Evolutionary conservation across 1,140 invertebrate genomes (phyloP).

Genomic region (Neuroterus valhalla): DNA sequence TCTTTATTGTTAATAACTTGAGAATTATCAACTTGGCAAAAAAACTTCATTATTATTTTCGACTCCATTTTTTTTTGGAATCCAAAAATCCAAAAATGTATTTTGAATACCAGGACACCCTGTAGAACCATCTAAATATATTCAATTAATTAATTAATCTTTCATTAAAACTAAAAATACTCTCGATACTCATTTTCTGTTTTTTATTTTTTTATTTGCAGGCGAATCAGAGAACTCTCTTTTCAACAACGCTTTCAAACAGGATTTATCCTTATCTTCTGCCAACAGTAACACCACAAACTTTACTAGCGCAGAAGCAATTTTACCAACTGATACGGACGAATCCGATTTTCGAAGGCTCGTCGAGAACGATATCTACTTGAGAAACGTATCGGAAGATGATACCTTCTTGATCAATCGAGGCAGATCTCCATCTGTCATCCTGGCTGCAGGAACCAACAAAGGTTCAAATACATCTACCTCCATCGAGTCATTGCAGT

Average conservation of each 20-base stretch:
- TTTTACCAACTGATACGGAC: background rate
- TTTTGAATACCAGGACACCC: no score
- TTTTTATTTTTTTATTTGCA: background rate
- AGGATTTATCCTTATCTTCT: no score
- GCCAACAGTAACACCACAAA: background rate
- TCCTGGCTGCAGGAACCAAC: background rate
- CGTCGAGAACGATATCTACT: background rate
- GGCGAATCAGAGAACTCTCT: background rate
- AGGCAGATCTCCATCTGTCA: background rate
- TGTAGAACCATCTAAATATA: no score
- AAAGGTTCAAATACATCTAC: background rate
- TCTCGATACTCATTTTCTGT: background rate
- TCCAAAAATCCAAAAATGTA: no score
- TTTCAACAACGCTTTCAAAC: background rate
- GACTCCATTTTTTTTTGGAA: no score
- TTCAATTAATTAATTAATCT: no score
- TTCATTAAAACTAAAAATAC: no score
- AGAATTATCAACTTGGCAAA: no score
- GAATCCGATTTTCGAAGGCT: background rate
- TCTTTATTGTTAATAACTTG: no score
- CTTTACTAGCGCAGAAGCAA: slow-evolving; percentile 1
- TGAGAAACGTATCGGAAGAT: background rate
- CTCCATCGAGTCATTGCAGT: background rate
- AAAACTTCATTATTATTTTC: no score
- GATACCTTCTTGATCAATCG: background rate